Evolutionary conservation across 2,113 vertebrate genomes (phyloP).

Genomic region (Apodemus speciosus): DNA sequence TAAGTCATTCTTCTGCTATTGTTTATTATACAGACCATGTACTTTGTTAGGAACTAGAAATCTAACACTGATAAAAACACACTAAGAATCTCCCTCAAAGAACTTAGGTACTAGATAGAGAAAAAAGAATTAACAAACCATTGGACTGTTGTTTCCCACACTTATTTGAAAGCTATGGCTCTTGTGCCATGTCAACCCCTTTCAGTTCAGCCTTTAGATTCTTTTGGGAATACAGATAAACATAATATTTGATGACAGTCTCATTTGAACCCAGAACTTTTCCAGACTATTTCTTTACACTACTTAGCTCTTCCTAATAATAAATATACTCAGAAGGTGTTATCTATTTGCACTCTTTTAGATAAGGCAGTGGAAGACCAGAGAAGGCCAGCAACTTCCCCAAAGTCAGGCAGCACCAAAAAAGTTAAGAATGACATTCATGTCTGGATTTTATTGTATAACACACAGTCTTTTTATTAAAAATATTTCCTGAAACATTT

Average conservation of each 20-base stretch:
- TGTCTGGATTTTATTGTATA: constrained; percentile 3
- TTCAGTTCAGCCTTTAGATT: neutral
- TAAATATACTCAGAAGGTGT: neutral
- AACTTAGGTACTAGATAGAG: neutral
- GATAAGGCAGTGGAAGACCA: neutral
- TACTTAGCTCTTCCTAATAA: constrained; percentile 13
- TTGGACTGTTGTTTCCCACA: neutral
- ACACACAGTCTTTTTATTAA: neutral
- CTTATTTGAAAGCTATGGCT: neutral
- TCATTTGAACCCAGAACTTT: neutral
- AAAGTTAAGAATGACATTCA: neutral
- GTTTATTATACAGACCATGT: neutral
- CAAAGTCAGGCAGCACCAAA: neutral
- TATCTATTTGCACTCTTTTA: neutral
- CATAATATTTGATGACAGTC: constrained; percentile 4
- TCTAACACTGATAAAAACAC: constrained; percentile 10
- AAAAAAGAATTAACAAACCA: neutral
- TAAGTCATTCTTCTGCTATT: neutral
- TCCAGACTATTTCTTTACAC: neutral
- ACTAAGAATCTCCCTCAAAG: neutral
- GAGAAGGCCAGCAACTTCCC: neutral
- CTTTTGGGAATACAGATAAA: neutral
- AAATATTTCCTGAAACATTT: neutral
- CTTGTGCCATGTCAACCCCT: neutral
- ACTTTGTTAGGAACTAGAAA: neutral